Conservation (phyloP, 2,113 vertebrate species). For the Alligator sinensis region DNA sequence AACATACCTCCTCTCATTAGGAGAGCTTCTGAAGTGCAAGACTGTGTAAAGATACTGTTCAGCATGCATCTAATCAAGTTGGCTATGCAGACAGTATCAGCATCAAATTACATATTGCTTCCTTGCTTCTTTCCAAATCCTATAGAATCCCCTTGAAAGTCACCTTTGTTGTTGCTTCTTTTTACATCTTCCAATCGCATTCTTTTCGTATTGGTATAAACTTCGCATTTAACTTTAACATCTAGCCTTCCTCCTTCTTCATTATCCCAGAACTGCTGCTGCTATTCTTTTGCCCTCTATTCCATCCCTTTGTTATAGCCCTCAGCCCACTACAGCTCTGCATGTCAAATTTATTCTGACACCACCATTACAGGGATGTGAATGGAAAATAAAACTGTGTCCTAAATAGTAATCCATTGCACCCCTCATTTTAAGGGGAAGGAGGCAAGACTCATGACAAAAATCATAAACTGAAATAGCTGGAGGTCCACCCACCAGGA, state of each 20-base stretch:
- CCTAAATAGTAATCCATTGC: conserved; percentile 54
- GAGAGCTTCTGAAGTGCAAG: not conserved
- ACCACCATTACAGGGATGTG: not conserved
- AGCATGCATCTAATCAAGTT: not conserved
- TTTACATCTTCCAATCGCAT: not conserved
- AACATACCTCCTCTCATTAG: not conserved
- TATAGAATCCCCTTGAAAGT: not conserved
- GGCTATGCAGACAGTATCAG: not conserved
- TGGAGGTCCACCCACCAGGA: conserved; percentile 56
- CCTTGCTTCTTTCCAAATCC: not conserved
- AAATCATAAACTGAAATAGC: conserved; percentile 74
- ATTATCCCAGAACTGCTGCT: not conserved
- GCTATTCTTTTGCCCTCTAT: not conserved
- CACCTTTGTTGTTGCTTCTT: not conserved
- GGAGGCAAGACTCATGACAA: conserved; percentile 71
- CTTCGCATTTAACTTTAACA: not conserved
- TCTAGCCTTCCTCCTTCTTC: not conserved
- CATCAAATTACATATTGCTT: not conserved
- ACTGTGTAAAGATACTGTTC: not conserved
- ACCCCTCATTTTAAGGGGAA: conserved; percentile 72
- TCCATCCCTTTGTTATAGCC: not conserved
- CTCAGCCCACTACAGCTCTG: not conserved
- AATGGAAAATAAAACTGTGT: conserved; percentile 12
- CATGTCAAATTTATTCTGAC: not conserved
- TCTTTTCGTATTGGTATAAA: not conserved